Evolutionary conservation across 2,888 invertebrate genomes (phyloP), one percentile per base, ranked within the genome.

Genomic region (Macroteleia sp.): DNA sequence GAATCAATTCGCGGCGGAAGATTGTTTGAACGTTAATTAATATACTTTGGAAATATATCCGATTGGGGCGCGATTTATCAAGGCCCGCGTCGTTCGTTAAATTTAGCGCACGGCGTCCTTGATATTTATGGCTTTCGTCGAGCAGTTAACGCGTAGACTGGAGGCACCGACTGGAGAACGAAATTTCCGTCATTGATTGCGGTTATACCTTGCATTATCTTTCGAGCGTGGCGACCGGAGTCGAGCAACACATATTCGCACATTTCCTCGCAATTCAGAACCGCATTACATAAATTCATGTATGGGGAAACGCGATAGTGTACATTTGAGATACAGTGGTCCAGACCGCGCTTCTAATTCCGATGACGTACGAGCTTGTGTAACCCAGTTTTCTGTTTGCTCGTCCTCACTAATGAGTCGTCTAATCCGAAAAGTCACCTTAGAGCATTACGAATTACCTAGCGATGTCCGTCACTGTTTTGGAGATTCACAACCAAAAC

Each of bases 371-470:
- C 88, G 88, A 87, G 86, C 89, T 54, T 88, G 87, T 85, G 83
- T 88, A 88, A 89, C 88, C 89, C 82, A 89, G 89, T 89, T 89
- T 88, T 89, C 87, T 88, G 87, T 89, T 89, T 88, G 86, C 87
- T 82, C 85, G 84, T 84, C 82, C 81, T 80, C 82, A 80, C 85
- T 89, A 89, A 89, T 89, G 89, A 89, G 87, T 89, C 88, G 88
- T 87, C 88, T 88, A 86, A 85, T 79, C 81, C 84, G 80, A 36
- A 57, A 74, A 69, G 76, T 57, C 73, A 50, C 42, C 61, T 76
- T 79, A 73, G 44, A 74, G 41, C 64, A 59, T 73, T 80, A 62
- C 50, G 56, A 78, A 81, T 76, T 79, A 28, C 32, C n/a, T n/a
- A n/a, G n/a, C 39, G 19, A 57, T 61, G 48, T 66, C 61, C 64